Evolutionary conservation across 1,140 invertebrate species (phyloP), one percentile per base, ranked within the genome.

Genomic region (Bombus terrestris): DNA sequence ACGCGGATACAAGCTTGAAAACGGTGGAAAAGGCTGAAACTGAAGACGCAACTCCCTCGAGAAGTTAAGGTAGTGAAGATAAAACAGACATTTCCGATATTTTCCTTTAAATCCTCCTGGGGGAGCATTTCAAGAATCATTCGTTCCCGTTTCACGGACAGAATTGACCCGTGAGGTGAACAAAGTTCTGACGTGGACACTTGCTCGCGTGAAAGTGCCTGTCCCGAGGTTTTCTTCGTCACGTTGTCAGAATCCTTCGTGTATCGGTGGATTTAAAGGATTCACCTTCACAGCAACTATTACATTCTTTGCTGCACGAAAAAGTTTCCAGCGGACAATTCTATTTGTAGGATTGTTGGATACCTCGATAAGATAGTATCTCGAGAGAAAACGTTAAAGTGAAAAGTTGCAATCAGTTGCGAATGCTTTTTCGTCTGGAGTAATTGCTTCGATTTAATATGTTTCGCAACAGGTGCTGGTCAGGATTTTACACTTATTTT

Each of bases 101-200:
- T 57, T 73, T 85, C 79, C 73, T 86, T 86, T 59, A 86, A 86
- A 71, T 76, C 39, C 80, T 86, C 80, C 80, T n/a, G 47, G 53
- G 85, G 53, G 83, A 75, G 35, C 80, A 32, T 82, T 75, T 74
- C 71, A 28, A 86, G 85, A 71, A 83, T 86, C 80, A 69, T 39
- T 86, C 79, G 69, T 41, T 28, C 37, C 47, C 62, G 71, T 32
- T 86, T 86, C 53, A 76, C 62, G 39, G 72, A 59, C 73, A 66
- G 85, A 76, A 62, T 75, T 76, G 85, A 82, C 79, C 80, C 18
- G 35, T 41, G 18, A 71, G n/a, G 12, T 28, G 57, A 53, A n/a
- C 28, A 39, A 12, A 39, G 25, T 71, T 81, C 47, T 59, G 74
- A 78, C 69, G 41, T 39, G 59, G 69, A 39, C 59, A 72, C 35